These are phyloP conservation scores for Poecilia velifera DNA, from an alignment of 2,797 vertebrate genomes.

Conservation along the genomic window DNA sequence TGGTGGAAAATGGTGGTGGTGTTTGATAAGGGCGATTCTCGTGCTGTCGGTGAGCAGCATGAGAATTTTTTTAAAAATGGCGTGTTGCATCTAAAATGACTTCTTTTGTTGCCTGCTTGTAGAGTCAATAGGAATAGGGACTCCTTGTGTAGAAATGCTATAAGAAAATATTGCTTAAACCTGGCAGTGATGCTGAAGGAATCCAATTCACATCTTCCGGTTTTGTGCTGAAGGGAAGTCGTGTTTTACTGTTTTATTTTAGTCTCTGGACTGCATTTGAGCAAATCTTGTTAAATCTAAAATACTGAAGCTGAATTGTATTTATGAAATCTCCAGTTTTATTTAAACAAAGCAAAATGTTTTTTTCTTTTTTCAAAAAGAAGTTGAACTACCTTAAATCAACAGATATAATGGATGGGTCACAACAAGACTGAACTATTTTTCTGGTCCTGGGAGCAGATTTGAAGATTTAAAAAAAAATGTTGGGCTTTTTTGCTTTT, in stretches of 20 bases:
- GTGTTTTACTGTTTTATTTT: not conserved
- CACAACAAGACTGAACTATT: not conserved
- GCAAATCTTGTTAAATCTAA: not conserved
- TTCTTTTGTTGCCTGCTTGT: not conserved
- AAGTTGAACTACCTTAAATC: not conserved
- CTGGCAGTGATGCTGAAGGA: not conserved
- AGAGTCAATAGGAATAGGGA: not conserved
- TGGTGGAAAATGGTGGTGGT: not conserved
- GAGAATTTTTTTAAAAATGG: not conserved
- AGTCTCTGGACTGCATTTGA: not conserved
- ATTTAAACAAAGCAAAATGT: no score
- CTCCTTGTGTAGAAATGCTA: not conserved
- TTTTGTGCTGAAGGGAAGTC: not conserved
- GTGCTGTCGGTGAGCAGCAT: not conserved
- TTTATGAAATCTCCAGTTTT: no score
- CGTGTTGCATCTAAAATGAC: not conserved
- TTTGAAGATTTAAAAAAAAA: not conserved
- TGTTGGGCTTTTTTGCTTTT: not conserved
- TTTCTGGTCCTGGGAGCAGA: not conserved
- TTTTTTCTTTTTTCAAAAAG: not conserved
- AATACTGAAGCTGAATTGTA: not conserved
- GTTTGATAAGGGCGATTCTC: not conserved
- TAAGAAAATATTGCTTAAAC: not conserved
- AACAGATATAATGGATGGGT: not conserved
- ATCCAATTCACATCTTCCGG: not conserved